Percentiles rank a stretch among this genome's conserved stretches.
Conservation (phyloP, 2,888 invertebrate species). For the Neoascia interrupta region DNA sequence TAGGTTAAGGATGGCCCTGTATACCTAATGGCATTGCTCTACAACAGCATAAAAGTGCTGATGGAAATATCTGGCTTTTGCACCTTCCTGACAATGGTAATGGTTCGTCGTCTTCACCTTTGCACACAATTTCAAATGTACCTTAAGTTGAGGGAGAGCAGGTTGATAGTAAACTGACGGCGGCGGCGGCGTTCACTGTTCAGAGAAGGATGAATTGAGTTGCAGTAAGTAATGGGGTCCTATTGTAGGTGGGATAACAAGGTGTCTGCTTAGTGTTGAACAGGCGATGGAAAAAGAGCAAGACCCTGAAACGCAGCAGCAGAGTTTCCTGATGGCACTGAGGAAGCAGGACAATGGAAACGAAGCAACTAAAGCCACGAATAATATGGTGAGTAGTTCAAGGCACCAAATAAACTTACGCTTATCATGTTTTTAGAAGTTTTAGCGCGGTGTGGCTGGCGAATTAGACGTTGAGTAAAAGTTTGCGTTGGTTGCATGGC, state of each 20-base stretch:
- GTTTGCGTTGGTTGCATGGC: conserved; percentile 6
- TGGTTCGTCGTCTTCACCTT: conserved; percentile 25
- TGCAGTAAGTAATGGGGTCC: conserved; percentile 38
- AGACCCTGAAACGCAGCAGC: too few relatives aligned
- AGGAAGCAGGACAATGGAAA: conserved; percentile 19
- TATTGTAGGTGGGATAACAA: conserved; percentile 35
- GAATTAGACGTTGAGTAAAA: background rate
- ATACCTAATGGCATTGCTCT: conserved; percentile 61
- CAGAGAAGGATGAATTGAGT: conserved; percentile 21
- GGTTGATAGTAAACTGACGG: background rate
- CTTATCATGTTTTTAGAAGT: conserved; percentile 12
- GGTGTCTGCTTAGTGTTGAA: conserved; percentile 8
- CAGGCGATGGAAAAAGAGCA: background rate
- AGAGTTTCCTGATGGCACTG: background rate
- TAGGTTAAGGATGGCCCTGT: conserved; percentile 40
- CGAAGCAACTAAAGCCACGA: conserved; percentile 16
- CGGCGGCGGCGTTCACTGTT: background rate
- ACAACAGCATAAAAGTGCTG: conserved; percentile 59
- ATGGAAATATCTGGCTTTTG: conserved; percentile 62
- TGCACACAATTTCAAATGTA: conserved; percentile 4
- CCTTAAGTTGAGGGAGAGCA: conserved; percentile 9
- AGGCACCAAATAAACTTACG: conserved; percentile 22
- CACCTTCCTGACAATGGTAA: conserved; percentile 52
- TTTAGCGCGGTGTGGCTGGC: too few relatives aligned
- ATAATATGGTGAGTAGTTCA: conserved; percentile 2